Evolutionary conservation across 2,797 vertebrate genomes (phyloP).

Genomic region (Clarias laeviceps): DNA sequence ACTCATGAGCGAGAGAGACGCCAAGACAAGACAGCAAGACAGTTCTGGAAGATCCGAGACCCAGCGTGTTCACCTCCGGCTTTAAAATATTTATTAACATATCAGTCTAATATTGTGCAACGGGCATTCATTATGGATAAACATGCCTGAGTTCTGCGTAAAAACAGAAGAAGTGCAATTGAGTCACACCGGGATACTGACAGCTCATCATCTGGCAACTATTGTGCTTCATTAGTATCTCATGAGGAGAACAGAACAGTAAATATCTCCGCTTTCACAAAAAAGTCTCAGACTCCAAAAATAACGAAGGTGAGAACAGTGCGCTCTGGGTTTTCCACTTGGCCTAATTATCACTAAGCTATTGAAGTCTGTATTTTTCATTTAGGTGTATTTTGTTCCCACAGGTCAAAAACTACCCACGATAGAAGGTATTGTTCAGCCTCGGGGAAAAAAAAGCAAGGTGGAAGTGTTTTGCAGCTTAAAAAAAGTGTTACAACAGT

Average conservation of each 20-base stretch:
- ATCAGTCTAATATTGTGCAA: constrained; percentile 5
- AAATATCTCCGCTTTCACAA: constrained; percentile 18
- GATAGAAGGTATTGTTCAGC: neutral
- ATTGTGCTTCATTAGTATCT: constrained; percentile 21
- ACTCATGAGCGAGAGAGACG: constrained; percentile 12
- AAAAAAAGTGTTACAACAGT: neutral
- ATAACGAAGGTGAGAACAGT: constrained; percentile 3
- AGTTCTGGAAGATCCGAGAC: constrained; percentile 10
- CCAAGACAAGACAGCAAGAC: constrained; percentile 4
- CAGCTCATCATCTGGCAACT: constrained; percentile 19
- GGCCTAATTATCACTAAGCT: constrained; percentile 36
- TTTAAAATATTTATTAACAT: constrained; percentile 16
- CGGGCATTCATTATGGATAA: neutral
- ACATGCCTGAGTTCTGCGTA: neutral
- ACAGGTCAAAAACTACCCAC: neutral
- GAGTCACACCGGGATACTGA: constrained; percentile 9
- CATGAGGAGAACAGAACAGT: constrained; percentile 18
- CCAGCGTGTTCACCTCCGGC: constrained; percentile 1
- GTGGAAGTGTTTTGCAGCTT: neutral
- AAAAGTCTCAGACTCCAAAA: constrained; percentile 5
- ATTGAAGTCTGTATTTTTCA: neutral
- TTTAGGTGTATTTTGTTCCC: neutral
- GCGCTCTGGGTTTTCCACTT: constrained; percentile 15
- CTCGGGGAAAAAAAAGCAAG: neutral
- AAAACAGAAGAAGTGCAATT: constrained; percentile 18